A percentile compares a stretch with the other conserved stretches of the same genome.
These are phyloP conservation scores for Oasisia sp. DNA, from an alignment of 2,888 invertebrate species.

Conservation along the genomic window DNA sequence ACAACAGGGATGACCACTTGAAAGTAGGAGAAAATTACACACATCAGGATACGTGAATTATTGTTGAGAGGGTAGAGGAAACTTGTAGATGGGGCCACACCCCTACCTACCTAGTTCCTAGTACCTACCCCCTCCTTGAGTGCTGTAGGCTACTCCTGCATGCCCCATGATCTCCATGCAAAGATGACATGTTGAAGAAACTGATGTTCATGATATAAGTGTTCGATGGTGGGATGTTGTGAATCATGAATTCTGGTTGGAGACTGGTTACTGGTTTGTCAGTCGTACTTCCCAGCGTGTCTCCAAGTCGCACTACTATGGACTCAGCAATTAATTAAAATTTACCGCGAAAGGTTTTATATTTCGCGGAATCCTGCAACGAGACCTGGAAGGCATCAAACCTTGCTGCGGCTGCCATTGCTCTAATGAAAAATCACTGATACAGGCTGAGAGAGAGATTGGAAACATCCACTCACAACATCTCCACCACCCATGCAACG, in stretches of 20 bases:
- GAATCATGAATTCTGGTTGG: background rate
- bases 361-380: background rate
- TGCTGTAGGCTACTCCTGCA: too few relatives aligned
- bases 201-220: background rate
- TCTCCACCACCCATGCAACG: background rate
- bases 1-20: too few relatives aligned
- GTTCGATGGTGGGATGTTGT: background rate
- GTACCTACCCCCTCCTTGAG: too few relatives aligned
- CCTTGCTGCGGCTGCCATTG: background rate
- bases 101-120: too few relatives aligned
- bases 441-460: background rate
- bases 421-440: background rate
- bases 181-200: too few relatives aligned
- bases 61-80: too few relatives aligned
- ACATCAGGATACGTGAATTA: too few relatives aligned
- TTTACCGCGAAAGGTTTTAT: background rate
- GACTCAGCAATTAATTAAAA: background rate
- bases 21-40: too few relatives aligned
- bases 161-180: too few relatives aligned
- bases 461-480: background rate
- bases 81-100: too few relatives aligned
- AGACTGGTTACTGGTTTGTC: background rate
- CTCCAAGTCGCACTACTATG: background rate
- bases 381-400: background rate
- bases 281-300: background rate